Evolutionary conservation across 1,140 invertebrate species (phyloP), one percentile per base, ranked within the genome.

Genomic region (Panagrolaimus sp.): DNA sequence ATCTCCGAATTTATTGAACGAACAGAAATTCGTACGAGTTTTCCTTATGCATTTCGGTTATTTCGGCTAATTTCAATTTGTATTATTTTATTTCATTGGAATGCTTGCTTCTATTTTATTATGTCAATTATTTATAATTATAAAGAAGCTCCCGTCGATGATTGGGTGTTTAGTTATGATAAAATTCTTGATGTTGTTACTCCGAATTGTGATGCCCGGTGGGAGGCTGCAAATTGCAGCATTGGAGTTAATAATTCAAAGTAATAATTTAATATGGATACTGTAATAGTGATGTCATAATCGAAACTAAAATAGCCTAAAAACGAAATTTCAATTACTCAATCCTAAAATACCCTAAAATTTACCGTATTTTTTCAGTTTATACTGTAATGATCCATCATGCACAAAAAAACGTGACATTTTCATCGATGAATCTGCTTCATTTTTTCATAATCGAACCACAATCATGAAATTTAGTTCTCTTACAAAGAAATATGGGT

Each of bases 41-140:
- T 90, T 84, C 93, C 93, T 5, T 93, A 94, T 70, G 70, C 84
- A 32, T 84, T 85, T 65, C 78, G 85, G 7, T 38, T 79, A 12
- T 32, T 81, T 14, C 84, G 85, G 46, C 79, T 88, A 15, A 79
- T 94, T 8, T 87, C 93, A 80, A 91, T 90, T 71, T 93, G 95
- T 70, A 86, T 95, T 44, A 89, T 94, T 55, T 88, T 96, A 44
- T 95, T 96, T 73, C 93, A 96, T 83, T 96, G 93, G 92, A 95
- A 95, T 84, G 92, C 91, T 10, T 96, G 93, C 83, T 86, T 94
- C 71, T 96, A 94, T 85, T 96, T 94, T 82, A 90, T 89, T 48
- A 91, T 96, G 68, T 93, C 91, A 83, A 91, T 90, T 76, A 38
- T 77, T 24, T 78, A 79, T 43, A 48, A 48, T 24, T 76, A 43